Evolutionary conservation across 2,113 vertebrate genomes (phyloP).

Genomic region (Lophius piscatorius): DNA sequence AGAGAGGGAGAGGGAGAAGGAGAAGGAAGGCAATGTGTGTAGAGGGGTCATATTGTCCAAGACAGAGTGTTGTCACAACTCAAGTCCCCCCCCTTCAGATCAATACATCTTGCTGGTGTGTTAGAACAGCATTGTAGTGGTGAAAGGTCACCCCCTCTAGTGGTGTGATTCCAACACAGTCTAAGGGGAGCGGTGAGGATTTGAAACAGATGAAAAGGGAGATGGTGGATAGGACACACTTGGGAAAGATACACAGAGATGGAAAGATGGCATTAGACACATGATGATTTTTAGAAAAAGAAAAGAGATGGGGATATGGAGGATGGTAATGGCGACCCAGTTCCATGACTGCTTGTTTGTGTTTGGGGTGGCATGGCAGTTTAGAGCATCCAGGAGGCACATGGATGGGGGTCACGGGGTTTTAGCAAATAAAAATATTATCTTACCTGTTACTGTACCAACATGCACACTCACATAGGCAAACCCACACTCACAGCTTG

Average conservation of each 20-base stretch:
- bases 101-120: conserved; percentile 63
- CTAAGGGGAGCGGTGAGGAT: no score
- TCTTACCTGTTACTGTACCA: conserved; percentile 10
- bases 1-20: background rate
- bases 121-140: conserved; percentile 25
- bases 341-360: conserved; percentile 79
- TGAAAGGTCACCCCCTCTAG: conserved; percentile 64
- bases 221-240: background rate
- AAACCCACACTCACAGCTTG: conserved; percentile 8
- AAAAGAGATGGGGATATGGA: conserved; percentile 4
- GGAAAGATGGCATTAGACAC: background rate
- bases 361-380: conserved; percentile 62
- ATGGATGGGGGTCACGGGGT: conserved; percentile 25
- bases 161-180: conserved; percentile 44
- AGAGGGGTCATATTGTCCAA: conserved; percentile 43
- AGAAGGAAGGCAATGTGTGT: conserved; percentile 26
- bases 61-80: conserved; percentile 56
- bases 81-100: conserved; percentile 41
- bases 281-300: conserved; percentile 20
- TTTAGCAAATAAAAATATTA: no score
- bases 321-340: conserved; percentile 70
- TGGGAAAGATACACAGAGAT: conserved; percentile 16
- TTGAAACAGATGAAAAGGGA: background rate
- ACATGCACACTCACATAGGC: conserved; percentile 6
- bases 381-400: conserved; percentile 57